phyloP scores from a whole-genome alignment of 2,113 vertebrate genomes.

The Cervus canadensis region DNA sequence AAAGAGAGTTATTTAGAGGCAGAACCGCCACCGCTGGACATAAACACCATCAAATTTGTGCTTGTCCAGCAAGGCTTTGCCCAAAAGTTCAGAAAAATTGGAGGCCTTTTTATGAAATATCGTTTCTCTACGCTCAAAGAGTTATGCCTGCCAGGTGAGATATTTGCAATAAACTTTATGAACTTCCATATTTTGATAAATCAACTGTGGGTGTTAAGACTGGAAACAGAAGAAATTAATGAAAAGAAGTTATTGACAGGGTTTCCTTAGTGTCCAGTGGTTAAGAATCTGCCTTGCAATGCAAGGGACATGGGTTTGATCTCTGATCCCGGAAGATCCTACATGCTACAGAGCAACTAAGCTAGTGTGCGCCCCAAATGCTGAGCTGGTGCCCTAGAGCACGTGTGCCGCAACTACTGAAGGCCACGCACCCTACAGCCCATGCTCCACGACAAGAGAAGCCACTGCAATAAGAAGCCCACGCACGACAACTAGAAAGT shows the following conservation, averaged over 20 bases:
- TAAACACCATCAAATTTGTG: not conserved
- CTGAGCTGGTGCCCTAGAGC: not conserved
- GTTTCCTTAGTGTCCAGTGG: not conserved
- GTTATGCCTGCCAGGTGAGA: not conserved
- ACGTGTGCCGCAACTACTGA: fast-evolving
- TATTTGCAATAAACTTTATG: not conserved
- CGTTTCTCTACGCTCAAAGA: not conserved
- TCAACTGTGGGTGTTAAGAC: not conserved
- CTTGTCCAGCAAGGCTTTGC: not conserved
- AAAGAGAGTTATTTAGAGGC: not conserved
- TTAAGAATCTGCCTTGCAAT: not conserved
- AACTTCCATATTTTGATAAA: not conserved
- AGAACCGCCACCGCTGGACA: not conserved
- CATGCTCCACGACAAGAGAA: not conserved
- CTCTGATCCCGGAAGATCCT: not conserved
- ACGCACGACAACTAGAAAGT: not conserved
- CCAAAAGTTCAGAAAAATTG: not conserved
- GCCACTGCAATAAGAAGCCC: not conserved
- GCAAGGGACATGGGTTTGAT: not conserved
- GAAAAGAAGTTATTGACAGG: not conserved
- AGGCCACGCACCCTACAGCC: not conserved
- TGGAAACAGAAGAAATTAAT: slow-evolving; percentile 33
- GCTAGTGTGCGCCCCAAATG: not conserved
- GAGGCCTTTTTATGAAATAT: not conserved
- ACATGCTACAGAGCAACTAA: not conserved